These are phyloP conservation scores for Scytalopus superciliaris DNA, from an alignment of 2,113 vertebrate genomes.

Conservation along the genomic window DNA sequence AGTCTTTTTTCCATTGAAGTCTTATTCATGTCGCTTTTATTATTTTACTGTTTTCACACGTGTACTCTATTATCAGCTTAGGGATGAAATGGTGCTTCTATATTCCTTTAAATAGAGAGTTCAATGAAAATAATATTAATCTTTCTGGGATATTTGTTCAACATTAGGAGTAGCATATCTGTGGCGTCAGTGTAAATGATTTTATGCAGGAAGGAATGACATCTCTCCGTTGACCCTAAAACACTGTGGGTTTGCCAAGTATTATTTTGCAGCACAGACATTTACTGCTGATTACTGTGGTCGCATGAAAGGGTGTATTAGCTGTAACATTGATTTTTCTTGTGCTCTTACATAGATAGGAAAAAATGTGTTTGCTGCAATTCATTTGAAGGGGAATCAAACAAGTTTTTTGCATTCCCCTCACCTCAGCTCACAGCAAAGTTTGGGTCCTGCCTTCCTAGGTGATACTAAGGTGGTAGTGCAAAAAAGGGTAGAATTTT, in stretches of 20 bases:
- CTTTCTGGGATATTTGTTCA: slow-evolving; percentile 58
- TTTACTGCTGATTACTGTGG: slow-evolving; percentile 19
- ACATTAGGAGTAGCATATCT: slow-evolving; percentile 44
- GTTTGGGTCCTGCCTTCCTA: background rate
- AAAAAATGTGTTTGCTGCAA: background rate
- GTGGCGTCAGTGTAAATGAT: slow-evolving; percentile 61
- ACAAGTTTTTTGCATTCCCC: background rate
- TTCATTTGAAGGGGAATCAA: background rate
- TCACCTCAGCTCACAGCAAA: background rate
- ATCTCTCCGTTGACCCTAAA: slow-evolving; percentile 40
- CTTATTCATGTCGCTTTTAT: slow-evolving; percentile 45
- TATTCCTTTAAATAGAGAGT: slow-evolving; percentile 39
- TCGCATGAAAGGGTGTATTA: slow-evolving; percentile 8
- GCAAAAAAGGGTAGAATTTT: background rate
- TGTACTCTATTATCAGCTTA: slow-evolving; percentile 61
- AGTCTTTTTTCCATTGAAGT: slow-evolving; percentile 36
- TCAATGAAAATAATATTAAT: slow-evolving; percentile 67
- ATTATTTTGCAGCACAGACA: slow-evolving; percentile 18
- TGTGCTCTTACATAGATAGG: background rate
- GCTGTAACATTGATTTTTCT: slow-evolving; percentile 32
- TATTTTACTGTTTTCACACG: slow-evolving; percentile 67
- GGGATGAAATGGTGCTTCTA: slow-evolving; percentile 30
- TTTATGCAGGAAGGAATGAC: slow-evolving; percentile 56
- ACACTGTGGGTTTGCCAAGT: slow-evolving; percentile 37
- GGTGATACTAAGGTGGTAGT: background rate